Conservation (phyloP, 2,888 invertebrate genomes). For the Ceramica pisi region DNA sequence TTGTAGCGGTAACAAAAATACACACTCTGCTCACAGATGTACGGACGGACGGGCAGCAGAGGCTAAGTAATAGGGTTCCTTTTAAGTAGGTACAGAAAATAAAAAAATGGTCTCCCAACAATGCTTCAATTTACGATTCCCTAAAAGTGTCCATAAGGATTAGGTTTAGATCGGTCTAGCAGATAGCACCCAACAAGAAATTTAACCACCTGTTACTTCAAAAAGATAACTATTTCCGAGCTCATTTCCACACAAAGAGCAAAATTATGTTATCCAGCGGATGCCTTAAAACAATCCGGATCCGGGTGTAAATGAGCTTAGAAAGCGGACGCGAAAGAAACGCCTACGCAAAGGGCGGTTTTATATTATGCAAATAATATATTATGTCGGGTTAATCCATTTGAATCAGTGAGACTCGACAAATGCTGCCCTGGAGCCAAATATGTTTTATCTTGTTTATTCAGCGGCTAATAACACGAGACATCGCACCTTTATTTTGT, state of each 20-base stretch:
- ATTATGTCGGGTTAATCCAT: conserved; percentile 58
- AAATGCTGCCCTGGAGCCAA: conserved; percentile 45
- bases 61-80: no score
- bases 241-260: conserved; percentile 1
- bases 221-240: conserved; percentile 3
- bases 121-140: not conserved
- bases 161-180: not conserved
- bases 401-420: conserved; percentile 63
- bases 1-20: no score
- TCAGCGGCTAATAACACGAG: conserved; percentile 60
- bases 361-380: conserved; percentile 61
- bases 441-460: conserved; percentile 66
- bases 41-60: no score
- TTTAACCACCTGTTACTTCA: not conserved
- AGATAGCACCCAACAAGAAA: conserved; percentile 15
- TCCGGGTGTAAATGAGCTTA: conserved; percentile 39
- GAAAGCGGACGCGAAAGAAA: conserved; percentile 41
- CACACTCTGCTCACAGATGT: no score
- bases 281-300: conserved; percentile 37
- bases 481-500: conserved; percentile 44
- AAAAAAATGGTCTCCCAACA: no score
- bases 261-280: conserved; percentile 31
- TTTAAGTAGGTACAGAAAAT: no score
- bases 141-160: not conserved
- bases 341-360: conserved; percentile 35